A percentile compares a stretch with the other conserved stretches of the same genome.
Evolutionary conservation across 2,888 invertebrate genomes (phyloP).

Genomic region (Octodonta nipae): DNA sequence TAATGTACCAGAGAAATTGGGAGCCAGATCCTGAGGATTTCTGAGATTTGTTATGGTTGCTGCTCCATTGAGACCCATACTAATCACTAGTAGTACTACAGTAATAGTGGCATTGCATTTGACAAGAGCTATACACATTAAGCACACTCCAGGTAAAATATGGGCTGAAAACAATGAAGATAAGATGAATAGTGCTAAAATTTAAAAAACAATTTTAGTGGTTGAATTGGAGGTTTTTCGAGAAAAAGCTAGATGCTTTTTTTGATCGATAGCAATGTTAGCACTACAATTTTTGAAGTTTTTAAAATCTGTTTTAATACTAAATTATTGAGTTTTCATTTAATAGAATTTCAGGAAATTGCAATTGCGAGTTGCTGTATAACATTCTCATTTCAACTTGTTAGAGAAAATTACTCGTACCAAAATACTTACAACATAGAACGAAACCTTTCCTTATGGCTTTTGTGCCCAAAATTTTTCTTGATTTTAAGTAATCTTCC

Average conservation of each 20-base stretch:
- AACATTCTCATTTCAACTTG: too few relatives aligned
- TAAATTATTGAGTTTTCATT: too few relatives aligned
- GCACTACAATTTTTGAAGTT: too few relatives aligned
- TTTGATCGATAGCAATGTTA: too few relatives aligned
- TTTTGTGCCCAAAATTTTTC: conserved; percentile 14
- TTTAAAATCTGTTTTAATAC: too few relatives aligned
- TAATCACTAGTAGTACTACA: conserved; percentile 18
- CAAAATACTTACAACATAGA: conserved; percentile 25
- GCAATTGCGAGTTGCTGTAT: too few relatives aligned
- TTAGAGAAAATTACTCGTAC: too few relatives aligned
- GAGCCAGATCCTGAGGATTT: conserved; percentile 25
- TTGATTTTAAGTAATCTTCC: conserved; percentile 18
- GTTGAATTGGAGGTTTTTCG: too few relatives aligned
- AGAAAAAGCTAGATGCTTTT: too few relatives aligned
- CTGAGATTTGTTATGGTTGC: conserved; percentile 21
- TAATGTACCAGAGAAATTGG: conserved; percentile 23
- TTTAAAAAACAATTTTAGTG: too few relatives aligned
- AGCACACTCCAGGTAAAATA: conserved; percentile 39
- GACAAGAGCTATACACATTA: conserved; percentile 22
- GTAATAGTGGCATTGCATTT: conserved; percentile 17
- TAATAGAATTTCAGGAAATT: too few relatives aligned
- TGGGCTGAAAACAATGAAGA: conserved; percentile 36
- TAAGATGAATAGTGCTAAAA: conserved; percentile 1
- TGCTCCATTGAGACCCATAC: conserved; percentile 23
- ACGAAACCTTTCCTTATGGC: conserved; percentile 20